Evolutionary conservation across 2,113 vertebrate genomes (phyloP).

Genomic region (Chionodraco myersi): DNA sequence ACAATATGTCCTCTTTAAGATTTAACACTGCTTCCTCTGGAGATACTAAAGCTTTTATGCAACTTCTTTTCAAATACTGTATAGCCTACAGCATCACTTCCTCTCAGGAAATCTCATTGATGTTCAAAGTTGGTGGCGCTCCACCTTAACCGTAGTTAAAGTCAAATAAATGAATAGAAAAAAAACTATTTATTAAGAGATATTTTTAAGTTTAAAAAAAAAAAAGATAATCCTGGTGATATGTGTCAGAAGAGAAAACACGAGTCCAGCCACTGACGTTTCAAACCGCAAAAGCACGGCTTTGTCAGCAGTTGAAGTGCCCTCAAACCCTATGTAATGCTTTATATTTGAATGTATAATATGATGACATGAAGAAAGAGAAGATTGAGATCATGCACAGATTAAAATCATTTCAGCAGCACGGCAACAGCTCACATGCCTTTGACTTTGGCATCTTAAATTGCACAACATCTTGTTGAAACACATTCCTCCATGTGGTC

Average conservation of each 20-base stretch:
- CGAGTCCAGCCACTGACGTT: neutral
- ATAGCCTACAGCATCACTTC: no score
- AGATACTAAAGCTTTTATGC: no score
- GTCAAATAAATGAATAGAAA: no score
- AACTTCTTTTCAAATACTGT: no score
- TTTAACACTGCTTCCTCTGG: no score
- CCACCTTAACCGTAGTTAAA: no score
- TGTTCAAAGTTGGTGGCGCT: no score
- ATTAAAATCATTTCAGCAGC: neutral
- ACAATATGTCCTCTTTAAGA: no score
- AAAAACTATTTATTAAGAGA: no score
- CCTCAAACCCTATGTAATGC: neutral
- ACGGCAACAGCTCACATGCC: slow-evolving; percentile 7
- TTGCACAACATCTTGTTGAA: neutral
- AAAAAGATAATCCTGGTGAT: no score
- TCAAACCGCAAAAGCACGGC: neutral
- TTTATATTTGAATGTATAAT: neutral
- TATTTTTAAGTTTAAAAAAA: no score
- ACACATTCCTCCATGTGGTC: neutral
- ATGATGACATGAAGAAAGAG: neutral
- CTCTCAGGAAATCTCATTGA: no score
- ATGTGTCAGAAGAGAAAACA: neutral
- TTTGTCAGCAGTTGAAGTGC: neutral
- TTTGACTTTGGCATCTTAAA: neutral
- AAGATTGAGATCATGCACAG: neutral